phyloP scores from a whole-genome alignment of 30 jellyfish, hydroid and myxozoan species.

The Hydractinia echinata region DNA sequence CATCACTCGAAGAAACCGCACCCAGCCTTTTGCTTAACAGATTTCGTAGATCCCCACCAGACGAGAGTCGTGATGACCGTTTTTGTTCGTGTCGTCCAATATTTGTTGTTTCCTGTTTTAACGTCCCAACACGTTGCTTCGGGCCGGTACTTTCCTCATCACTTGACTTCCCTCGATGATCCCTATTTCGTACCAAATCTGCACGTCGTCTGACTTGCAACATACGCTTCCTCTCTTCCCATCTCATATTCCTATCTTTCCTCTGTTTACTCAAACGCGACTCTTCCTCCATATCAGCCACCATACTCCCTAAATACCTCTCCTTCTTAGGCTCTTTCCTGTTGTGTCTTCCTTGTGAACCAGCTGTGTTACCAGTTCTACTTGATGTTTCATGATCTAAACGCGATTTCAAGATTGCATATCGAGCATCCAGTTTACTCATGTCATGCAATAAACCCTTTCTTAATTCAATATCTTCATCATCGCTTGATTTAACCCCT shows the following conservation, averaged over 20 bases:
- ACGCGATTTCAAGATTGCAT: slow-evolving; percentile 31
- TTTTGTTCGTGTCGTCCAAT: slow-evolving; percentile 16
- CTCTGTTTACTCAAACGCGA: not conserved
- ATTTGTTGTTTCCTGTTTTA: slow-evolving; percentile 17
- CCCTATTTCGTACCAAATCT: not conserved
- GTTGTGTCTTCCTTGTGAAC: not conserved
- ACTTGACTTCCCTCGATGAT: slow-evolving; percentile 30
- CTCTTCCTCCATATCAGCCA: slow-evolving; percentile 39
- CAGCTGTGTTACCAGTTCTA: not conserved
- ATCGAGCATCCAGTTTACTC: slow-evolving; percentile 39
- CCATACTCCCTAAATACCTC: slow-evolving; percentile 37
- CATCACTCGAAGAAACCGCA: slow-evolving; percentile 17
- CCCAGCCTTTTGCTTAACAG: not conserved
- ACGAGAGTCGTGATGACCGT: not conserved
- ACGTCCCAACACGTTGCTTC: not conserved
- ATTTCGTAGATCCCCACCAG: slow-evolving; percentile 21
- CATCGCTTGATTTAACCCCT: not conserved
- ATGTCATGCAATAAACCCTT: slow-evolving; percentile 22
- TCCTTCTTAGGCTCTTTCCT: not conserved
- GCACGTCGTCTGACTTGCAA: slow-evolving; percentile 14
- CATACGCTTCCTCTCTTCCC: not conserved
- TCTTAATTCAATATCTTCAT: slow-evolving; percentile 5
- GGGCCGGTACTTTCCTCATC: slow-evolving; percentile 13
- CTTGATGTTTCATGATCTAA: not conserved
- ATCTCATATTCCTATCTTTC: slow-evolving; percentile 6